These are phyloP conservation scores for Saccostrea echinata DNA, from an alignment of 1,140 invertebrate genomes.

Conservation along the genomic window DNA sequence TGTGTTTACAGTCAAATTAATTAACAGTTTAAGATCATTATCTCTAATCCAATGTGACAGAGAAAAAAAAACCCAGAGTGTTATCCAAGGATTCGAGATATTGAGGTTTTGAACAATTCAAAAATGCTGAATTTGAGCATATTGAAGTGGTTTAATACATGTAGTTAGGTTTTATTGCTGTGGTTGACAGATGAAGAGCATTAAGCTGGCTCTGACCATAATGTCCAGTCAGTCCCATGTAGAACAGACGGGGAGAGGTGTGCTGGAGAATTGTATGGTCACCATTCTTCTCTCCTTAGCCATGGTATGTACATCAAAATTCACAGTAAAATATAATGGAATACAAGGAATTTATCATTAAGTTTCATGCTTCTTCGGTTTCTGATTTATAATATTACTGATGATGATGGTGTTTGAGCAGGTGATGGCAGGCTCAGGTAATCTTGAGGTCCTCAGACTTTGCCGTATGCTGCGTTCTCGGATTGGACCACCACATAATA, in stretches of 20 bases:
- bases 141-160: too few species aligned
- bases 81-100: too few species aligned
- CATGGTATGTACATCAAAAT: slow-evolving; percentile 82
- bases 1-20: too few species aligned
- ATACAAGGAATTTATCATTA: neutral
- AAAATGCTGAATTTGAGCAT: too few species aligned
- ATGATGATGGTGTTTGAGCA: slow-evolving; percentile 67
- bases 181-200: slow-evolving; percentile 72
- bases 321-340: neutral
- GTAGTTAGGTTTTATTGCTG: too few species aligned
- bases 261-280: slow-evolving; percentile 93
- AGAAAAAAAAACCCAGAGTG: too few species aligned
- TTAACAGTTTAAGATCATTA: too few species aligned
- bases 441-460: slow-evolving; percentile 91
- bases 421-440: slow-evolving; percentile 96
- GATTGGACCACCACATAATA: slow-evolving; percentile 79
- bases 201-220: slow-evolving; percentile 84
- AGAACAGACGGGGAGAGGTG: slow-evolving; percentile 93
- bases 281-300: slow-evolving; percentile 90
- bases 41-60: too few species aligned
- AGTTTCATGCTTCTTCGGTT: too few species aligned
- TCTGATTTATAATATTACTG: too few species aligned
- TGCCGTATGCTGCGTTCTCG: slow-evolving; percentile 90
- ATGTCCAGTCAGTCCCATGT: slow-evolving; percentile 85
- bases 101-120: too few species aligned